Conservation (phyloP, 2,888 invertebrate species). For the Dynastes tityus region DNA sequence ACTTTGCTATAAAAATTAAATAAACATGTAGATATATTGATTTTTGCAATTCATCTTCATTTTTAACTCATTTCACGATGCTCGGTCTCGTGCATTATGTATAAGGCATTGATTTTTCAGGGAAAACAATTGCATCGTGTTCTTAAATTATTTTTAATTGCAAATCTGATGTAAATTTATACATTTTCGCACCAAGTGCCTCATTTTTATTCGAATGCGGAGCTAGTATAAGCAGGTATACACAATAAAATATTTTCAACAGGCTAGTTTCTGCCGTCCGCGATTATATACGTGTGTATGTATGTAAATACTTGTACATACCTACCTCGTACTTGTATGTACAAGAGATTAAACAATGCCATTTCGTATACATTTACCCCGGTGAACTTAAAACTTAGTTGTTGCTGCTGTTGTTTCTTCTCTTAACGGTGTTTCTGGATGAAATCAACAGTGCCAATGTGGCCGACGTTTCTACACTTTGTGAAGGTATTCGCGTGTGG, state of each 20-base stretch:
- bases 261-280: background rate
- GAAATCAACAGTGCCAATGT: background rate
- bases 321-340: slow-evolving; percentile 4
- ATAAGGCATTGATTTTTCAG: too few species aligned
- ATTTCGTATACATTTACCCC: slow-evolving; percentile 21
- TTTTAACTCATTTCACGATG: too few species aligned
- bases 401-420: slow-evolving; percentile 19
- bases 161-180: slow-evolving; percentile 32
- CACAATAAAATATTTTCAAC: slow-evolving; percentile 9
- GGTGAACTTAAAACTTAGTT: slow-evolving; percentile 25
- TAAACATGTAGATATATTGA: too few species aligned
- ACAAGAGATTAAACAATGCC: slow-evolving; percentile 24
- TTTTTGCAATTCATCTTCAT: too few species aligned
- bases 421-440: background rate
- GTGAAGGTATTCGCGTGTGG: slow-evolving; percentile 5
- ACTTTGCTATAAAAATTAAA: too few species aligned
- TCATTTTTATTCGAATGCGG: background rate
- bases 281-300: background rate
- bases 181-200: background rate
- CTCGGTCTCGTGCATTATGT: too few species aligned
- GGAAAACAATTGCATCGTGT: background rate
- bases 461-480: background rate
- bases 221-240: slow-evolving; percentile 17
- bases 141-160: background rate
- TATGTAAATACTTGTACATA: background rate